These are phyloP conservation scores for Sisyra terminalis DNA, from an alignment of 2,888 invertebrate genomes.

Conservation along the genomic window DNA sequence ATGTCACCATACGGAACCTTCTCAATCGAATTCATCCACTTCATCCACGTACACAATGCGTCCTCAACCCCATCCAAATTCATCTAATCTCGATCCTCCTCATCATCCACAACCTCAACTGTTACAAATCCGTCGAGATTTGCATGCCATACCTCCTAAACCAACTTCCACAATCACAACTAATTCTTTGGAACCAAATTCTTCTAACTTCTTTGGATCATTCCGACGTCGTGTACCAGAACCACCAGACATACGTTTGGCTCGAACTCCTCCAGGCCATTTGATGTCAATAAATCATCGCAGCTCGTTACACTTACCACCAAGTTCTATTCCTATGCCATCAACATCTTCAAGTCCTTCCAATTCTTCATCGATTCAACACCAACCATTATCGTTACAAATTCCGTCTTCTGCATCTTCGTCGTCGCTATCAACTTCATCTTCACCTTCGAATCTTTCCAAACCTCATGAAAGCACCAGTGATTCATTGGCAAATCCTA, in stretches of 20 bases:
- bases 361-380: neutral
- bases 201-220: conserved; percentile 22
- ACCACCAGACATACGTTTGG: conserved; percentile 14
- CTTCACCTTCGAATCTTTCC: conserved; percentile 9
- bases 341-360: conserved; percentile 13
- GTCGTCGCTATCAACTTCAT: conserved; percentile 19
- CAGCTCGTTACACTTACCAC: conserved; percentile 14
- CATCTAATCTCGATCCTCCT: conserved; percentile 28
- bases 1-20: conserved; percentile 49
- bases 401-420: conserved; percentile 30
- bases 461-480: conserved; percentile 11
- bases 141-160: conserved; percentile 38
- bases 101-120: conserved; percentile 19
- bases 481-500: conserved; percentile 6
- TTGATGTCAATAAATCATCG: neutral
- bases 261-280: conserved; percentile 14
- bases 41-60: conserved; percentile 51
- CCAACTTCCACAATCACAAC: conserved; percentile 22
- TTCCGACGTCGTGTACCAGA: conserved; percentile 13
- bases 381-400: conserved; percentile 24
- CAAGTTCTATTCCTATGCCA: conserved; percentile 17
- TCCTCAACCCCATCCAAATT: conserved; percentile 31
- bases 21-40: conserved; percentile 23
- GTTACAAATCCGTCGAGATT: conserved; percentile 60
- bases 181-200: conserved; percentile 18